Conservation (phyloP, 2,888 invertebrate genomes). For the Hydriomena furcata region DNA sequence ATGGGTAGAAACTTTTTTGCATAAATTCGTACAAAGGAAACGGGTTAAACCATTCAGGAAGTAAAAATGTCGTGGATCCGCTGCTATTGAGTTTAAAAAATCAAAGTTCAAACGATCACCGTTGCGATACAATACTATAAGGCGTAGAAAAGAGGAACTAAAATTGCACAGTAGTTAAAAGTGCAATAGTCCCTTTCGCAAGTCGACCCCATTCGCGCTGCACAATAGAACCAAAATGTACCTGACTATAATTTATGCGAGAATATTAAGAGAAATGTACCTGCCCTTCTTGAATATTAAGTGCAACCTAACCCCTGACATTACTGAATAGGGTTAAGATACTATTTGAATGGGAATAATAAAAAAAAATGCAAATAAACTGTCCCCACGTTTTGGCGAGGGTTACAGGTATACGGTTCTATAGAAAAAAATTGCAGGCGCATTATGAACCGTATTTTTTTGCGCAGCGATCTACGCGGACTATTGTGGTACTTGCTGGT, state of each 20-base stretch:
- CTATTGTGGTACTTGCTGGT: conserved; percentile 56
- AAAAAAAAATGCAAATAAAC: conserved; percentile 83
- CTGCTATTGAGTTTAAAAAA: conserved; percentile 51
- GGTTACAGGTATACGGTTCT: conserved; percentile 67
- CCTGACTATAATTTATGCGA: conserved; percentile 85
- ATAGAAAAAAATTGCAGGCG: conserved; percentile 70
- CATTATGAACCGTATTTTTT: conserved; percentile 62
- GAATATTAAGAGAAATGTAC: conserved; percentile 84
- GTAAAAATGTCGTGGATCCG: conserved; percentile 76
- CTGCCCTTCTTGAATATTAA: conserved; percentile 84
- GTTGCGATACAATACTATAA: conserved; percentile 46
- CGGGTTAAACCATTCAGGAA: conserved; percentile 82
- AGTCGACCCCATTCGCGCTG: conserved; percentile 55
- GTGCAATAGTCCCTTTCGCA: conserved; percentile 52
- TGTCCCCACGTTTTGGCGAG: conserved; percentile 73
- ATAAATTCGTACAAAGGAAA: conserved; percentile 83
- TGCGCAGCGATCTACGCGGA: conserved; percentile 34
- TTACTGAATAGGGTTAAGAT: conserved; percentile 82
- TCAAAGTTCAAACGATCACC: conserved; percentile 47
- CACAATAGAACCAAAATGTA: conserved; percentile 80
- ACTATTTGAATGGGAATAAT: conserved; percentile 80
- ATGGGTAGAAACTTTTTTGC: conserved; percentile 84
- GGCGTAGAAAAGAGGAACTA: conserved; percentile 43
- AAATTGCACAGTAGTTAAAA: conserved; percentile 42
- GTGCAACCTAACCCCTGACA: conserved; percentile 84